phyloP scores from a whole-genome alignment of 2,888 invertebrate genomes.

The Coenonympha arcania region DNA sequence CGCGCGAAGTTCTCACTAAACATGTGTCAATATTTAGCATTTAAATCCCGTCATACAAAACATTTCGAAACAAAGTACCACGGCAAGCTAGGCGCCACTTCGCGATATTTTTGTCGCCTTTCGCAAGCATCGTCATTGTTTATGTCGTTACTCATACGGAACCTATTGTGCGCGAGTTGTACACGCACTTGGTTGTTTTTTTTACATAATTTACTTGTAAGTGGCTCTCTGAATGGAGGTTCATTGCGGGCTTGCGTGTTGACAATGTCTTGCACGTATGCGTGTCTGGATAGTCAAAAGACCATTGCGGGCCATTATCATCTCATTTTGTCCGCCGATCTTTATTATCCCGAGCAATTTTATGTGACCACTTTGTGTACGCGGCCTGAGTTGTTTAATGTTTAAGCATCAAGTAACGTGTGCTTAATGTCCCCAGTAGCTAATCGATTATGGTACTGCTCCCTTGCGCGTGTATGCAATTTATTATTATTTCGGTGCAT shows the following conservation, averaged over 20 bases:
- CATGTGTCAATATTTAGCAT: too few species aligned
- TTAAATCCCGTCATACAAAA: too few species aligned
- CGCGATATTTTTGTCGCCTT: too few species aligned
- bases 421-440: conserved; percentile 10
- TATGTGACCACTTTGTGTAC: conserved; percentile 5
- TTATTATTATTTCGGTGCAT: background rate
- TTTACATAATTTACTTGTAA: conserved; percentile 45
- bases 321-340: conserved; percentile 19
- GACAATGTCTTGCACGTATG: conserved; percentile 28
- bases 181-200: conserved; percentile 18
- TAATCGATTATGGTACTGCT: conserved; percentile 7
- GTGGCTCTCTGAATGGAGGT: conserved; percentile 39
- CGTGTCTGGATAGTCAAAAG: conserved; percentile 30
- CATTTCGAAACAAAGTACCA: too few species aligned
- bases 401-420: background rate
- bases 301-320: conserved; percentile 45
- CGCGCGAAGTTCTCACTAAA: too few species aligned
- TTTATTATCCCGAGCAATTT: conserved; percentile 18
- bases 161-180: background rate
- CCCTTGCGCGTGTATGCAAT: background rate
- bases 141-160: background rate
- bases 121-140: too few species aligned
- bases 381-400: background rate
- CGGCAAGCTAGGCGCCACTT: too few species aligned
- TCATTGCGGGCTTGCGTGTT: conserved; percentile 34